Evolutionary conservation across 2,888 invertebrate species (phyloP).

Genomic region (Folsomia manolachei): DNA sequence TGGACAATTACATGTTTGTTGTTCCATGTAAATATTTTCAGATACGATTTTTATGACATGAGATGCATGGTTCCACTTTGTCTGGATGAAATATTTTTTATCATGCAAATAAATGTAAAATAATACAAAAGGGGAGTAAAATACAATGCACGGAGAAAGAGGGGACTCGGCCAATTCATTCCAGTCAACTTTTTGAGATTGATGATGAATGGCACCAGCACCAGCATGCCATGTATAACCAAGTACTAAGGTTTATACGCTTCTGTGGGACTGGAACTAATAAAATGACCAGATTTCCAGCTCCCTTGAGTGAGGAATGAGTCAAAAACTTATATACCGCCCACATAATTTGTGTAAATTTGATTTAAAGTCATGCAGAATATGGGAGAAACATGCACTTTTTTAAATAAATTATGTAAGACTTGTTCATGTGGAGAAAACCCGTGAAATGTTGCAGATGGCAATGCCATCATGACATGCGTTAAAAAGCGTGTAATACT

Average conservation of each 20-base stretch:
- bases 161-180: neutral
- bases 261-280: neutral
- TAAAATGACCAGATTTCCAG: neutral
- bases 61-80: too few relatives aligned
- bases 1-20: too few relatives aligned
- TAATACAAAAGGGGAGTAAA: neutral
- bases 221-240: neutral
- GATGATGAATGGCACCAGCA: slow-evolving; percentile 1
- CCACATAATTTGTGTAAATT: neutral
- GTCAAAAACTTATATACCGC: neutral
- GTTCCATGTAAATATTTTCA: too few relatives aligned
- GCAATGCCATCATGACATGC: neutral
- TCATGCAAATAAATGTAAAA: neutral
- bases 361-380: neutral
- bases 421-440: neutral
- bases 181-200: slow-evolving; percentile 2
- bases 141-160: neutral
- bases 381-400: neutral
- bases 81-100: too few relatives aligned
- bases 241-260: neutral
- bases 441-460: neutral
- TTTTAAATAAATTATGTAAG: too few relatives aligned
- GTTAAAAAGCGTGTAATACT: neutral
- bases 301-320: neutral
- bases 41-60: too few relatives aligned